Percentiles rank a stretch among this genome's conserved stretches.
Evolutionary conservation across 2,797 vertebrate genomes (phyloP).

Genomic region (Scolopax bukidnonensis): DNA sequence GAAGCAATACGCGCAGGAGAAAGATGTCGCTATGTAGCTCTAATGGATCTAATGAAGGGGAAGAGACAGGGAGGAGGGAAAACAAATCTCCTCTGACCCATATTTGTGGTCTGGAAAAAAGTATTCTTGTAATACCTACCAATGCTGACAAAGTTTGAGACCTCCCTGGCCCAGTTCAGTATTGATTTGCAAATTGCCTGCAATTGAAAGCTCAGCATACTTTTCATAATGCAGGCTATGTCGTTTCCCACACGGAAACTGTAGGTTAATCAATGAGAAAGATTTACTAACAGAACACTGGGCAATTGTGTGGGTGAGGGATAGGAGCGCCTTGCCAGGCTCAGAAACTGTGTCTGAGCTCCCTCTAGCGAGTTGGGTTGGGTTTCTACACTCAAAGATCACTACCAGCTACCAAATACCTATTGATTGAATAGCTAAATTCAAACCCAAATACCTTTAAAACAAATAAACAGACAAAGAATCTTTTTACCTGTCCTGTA

Average conservation of each 20-base stretch:
- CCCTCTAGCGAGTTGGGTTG: constrained; percentile 32
- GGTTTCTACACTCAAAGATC: neutral
- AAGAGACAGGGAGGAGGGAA: neutral
- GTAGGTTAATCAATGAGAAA: neutral
- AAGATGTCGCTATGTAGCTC: neutral
- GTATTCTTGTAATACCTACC: neutral
- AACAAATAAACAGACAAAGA: neutral
- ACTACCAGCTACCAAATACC: rapidly evolving
- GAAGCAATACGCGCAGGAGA: neutral
- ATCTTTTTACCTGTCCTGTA: neutral
- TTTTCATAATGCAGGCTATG: neutral
- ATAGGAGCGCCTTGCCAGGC: rapidly evolving
- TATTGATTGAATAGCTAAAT: neutral
- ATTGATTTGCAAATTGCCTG: neutral
- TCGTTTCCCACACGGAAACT: neutral
- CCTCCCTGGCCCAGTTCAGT: neutral
- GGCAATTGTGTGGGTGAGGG: neutral
- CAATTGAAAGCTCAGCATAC: neutral
- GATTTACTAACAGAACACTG: neutral
- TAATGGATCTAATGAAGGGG: neutral
- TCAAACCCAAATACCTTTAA: neutral
- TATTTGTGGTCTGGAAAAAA: neutral
- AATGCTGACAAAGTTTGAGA: neutral
- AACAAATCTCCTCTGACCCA: neutral
- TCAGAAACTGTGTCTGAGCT: constrained; percentile 10